A percentile compares a stretch with the other conserved stretches of the same genome.
Evolutionary conservation across 1,140 invertebrate genomes (phyloP).

Genomic region (Magallana gigas): DNA sequence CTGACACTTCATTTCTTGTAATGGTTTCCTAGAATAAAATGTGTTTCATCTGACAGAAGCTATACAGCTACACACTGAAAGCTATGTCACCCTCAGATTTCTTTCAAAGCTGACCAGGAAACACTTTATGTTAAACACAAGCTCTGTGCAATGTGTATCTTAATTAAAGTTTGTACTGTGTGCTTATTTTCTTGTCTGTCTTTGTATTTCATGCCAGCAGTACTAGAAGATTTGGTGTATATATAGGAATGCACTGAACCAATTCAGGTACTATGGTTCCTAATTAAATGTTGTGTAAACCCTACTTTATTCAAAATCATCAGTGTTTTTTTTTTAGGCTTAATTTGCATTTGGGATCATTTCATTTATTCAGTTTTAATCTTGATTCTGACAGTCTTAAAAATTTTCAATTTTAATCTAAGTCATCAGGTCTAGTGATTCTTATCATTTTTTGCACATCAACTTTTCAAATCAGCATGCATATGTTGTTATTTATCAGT

Average conservation of each 20-base stretch:
- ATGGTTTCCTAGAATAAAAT: neutral
- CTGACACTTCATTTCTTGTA: slow-evolving; percentile 26
- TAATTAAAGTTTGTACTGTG: neutral
- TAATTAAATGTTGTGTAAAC: neutral
- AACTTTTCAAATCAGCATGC: too few species aligned
- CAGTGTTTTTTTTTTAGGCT: too few species aligned
- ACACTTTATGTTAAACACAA: neutral
- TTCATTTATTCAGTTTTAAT: too few species aligned
- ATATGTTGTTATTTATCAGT: too few species aligned
- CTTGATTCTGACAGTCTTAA: too few species aligned
- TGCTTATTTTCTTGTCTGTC: neutral
- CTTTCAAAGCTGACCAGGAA: slow-evolving; percentile 21
- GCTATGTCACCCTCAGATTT: neutral
- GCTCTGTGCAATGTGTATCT: neutral
- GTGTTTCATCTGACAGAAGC: neutral
- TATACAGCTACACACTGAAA: neutral
- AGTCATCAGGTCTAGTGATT: too few species aligned
- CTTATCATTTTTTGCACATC: too few species aligned
- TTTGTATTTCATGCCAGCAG: neutral
- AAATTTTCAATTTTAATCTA: too few species aligned
- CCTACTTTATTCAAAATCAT: neutral
- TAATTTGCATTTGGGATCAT: too few species aligned
- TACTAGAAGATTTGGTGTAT: neutral
- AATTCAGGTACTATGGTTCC: neutral
- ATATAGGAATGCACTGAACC: neutral